Conservation (phyloP, 2,797 vertebrate genomes). For the Gymnocypris eckloni region DNA sequence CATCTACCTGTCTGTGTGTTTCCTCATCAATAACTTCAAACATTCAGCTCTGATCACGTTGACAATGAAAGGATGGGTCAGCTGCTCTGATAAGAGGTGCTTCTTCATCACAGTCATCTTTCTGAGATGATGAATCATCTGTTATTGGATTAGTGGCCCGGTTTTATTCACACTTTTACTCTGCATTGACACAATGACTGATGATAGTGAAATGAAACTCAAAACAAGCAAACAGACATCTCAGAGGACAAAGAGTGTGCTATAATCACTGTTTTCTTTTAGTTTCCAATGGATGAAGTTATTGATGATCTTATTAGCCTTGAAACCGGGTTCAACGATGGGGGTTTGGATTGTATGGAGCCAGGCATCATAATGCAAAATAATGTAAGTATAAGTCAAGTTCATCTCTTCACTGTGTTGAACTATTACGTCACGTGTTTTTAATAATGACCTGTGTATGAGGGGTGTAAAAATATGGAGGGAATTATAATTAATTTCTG, state of each 20-base stretch:
- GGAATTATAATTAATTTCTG: neutral
- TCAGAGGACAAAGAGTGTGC: constrained; percentile 51
- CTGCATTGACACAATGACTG: constrained; percentile 33
- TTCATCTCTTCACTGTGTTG: constrained; percentile 32
- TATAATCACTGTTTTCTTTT: constrained; percentile 73
- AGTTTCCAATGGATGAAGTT: constrained; percentile 94
- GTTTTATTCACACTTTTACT: constrained; percentile 48
- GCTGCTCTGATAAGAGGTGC: constrained; percentile 67
- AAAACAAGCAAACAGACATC: constrained; percentile 11
- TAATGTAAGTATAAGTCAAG: constrained; percentile 85
- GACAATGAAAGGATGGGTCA: constrained; percentile 51
- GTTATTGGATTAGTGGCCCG: constrained; percentile 66
- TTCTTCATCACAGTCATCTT: constrained; percentile 54
- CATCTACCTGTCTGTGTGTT: constrained; percentile 55
- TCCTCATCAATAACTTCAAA: constrained; percentile 77
- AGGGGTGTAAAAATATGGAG: neutral
- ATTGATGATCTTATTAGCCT: constrained; percentile 93
- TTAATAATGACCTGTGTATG: neutral
- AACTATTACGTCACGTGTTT: neutral
- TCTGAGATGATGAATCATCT: constrained; percentile 51
- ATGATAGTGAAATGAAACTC: constrained; percentile 21
- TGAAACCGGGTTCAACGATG: constrained; percentile 92
- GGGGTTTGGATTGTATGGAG: constrained; percentile 89
- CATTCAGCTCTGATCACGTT: constrained; percentile 67
- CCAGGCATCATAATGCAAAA: constrained; percentile 88